Percentiles rank a stretch among this genome's conserved stretches.
These are phyloP conservation scores for Melanogrammus aeglefinus DNA, from an alignment of 2,797 vertebrate genomes.

Conservation along the genomic window DNA sequence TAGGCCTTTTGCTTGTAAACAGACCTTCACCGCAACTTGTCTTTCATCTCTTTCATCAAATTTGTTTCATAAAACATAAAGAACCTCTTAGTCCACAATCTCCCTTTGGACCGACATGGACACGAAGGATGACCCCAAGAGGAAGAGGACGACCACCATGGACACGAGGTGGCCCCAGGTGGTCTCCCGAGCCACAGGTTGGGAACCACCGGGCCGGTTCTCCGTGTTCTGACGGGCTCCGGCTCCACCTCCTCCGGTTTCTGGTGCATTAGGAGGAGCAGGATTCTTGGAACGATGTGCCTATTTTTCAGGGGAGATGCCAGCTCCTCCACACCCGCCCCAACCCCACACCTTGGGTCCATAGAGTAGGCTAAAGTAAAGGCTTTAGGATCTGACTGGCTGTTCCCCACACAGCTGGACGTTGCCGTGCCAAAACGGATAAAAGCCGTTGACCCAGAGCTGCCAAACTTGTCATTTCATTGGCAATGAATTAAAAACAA, in stretches of 20 bases:
- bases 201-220: background rate
- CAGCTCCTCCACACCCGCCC: too few relatives aligned
- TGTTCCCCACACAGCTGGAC: background rate
- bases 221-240: background rate
- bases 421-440: too few relatives aligned
- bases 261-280: background rate
- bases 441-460: background rate
- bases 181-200: background rate
- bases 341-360: background rate
- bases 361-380: background rate
- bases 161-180: background rate
- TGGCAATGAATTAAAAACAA: background rate
- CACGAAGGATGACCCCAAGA: too few relatives aligned
- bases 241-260: background rate
- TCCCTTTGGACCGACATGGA: too few relatives aligned
- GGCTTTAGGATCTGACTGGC: background rate
- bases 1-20: background rate
- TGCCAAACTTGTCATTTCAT: background rate
- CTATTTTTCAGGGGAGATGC: background rate
- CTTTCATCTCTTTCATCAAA: background rate
- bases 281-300: background rate
- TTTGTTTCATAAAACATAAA: background rate
- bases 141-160: too few relatives aligned
- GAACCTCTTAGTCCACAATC: background rate
- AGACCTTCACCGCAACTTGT: background rate